Conservation (phyloP, 2,888 invertebrate genomes). For the Limenitis camilla region DNA sequence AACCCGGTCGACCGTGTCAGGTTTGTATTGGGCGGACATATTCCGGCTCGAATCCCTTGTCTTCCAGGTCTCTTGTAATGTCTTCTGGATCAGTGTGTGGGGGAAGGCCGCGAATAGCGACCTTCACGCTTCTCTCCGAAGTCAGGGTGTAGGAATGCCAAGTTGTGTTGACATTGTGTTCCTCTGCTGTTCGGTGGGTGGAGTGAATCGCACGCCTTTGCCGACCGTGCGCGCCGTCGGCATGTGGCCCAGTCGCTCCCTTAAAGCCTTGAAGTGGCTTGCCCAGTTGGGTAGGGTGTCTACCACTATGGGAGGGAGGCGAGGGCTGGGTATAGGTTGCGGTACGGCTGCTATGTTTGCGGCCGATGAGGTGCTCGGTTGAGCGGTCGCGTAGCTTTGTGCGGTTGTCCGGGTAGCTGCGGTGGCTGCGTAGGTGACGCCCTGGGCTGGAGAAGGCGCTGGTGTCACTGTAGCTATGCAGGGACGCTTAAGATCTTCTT, state of each 20-base stretch:
- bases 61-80: background rate
- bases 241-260: background rate
- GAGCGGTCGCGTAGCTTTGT: too few species aligned
- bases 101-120: background rate
- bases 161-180: too few species aligned
- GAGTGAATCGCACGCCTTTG: background rate
- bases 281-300: constrained; percentile 4
- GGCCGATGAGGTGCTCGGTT: too few species aligned
- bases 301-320: constrained; percentile 1
- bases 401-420: too few species aligned
- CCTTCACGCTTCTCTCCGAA: background rate
- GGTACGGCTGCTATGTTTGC: background rate
- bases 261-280: background rate
- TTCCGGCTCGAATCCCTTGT: background rate
- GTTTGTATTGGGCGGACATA: background rate
- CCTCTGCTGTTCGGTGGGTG: background rate
- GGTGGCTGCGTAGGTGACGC: too few species aligned
- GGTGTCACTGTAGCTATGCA: too few species aligned
- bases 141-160: too few species aligned
- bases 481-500: too few species aligned
- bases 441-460: too few species aligned
- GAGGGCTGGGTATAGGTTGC: background rate
- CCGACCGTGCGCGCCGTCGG: background rate
- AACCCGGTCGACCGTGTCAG: background rate
- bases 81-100: background rate